These are phyloP conservation scores for Diploptera punctata DNA, from an alignment of 2,888 invertebrate genomes.

Conservation along the genomic window DNA sequence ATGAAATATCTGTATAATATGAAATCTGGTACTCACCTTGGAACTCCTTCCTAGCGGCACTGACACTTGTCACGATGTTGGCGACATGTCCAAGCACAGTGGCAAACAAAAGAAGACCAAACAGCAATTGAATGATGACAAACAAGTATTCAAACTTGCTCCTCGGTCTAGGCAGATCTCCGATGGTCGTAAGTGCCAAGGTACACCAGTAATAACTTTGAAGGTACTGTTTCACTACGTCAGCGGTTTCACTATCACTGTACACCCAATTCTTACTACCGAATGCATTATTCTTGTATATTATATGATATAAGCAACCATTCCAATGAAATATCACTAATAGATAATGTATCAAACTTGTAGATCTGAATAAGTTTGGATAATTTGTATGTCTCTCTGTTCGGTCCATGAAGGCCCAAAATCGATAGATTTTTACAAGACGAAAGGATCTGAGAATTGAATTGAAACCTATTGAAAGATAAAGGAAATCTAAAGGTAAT, in stretches of 20 bases:
- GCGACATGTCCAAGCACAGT: constrained; percentile 97
- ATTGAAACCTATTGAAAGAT: constrained; percentile 96
- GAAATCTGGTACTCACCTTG: constrained; percentile 89
- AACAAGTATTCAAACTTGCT: constrained; percentile 96
- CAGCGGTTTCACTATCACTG: constrained; percentile 83
- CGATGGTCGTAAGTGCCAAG: constrained; percentile 93
- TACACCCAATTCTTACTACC: constrained; percentile 94
- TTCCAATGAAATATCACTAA: constrained; percentile 99
- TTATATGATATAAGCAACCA: constrained; percentile 97
- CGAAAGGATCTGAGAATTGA: constrained; percentile 95
- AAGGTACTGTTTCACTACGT: constrained; percentile 93
- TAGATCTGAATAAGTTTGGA: constrained; percentile 94
- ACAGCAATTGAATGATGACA: constrained; percentile 92
- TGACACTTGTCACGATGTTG: constrained; percentile 97
- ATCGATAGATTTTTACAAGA: constrained; percentile 95
- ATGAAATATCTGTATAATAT: no score
- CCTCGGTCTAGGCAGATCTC: constrained; percentile 88
- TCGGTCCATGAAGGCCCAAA: constrained; percentile 98
- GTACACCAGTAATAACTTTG: constrained; percentile 99
- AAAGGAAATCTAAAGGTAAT: constrained; percentile 96
- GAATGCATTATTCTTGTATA: constrained; percentile 94
- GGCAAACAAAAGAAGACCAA: constrained; percentile 93
- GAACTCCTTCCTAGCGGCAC: constrained; percentile 96
- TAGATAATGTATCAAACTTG: constrained; percentile 93
- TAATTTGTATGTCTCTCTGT: constrained; percentile 99